A percentile compares a stretch with the other conserved stretches of the same genome.
These are phyloP conservation scores for Lydus trimaculatus DNA, from an alignment of 2,888 invertebrate genomes.

Conservation along the genomic window DNA sequence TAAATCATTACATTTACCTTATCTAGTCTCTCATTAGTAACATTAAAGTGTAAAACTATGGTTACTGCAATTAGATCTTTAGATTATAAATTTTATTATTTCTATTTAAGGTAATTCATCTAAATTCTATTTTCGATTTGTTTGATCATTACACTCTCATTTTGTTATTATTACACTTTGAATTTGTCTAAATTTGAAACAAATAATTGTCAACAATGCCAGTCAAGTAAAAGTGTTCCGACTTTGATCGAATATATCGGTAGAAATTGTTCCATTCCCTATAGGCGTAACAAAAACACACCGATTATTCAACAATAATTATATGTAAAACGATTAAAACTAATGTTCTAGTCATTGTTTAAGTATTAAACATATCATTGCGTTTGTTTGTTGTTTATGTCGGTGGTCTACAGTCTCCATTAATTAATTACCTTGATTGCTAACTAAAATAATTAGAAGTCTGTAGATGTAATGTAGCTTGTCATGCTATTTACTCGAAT, in stretches of 20 bases:
- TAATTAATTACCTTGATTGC: conserved; percentile 42
- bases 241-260: background rate
- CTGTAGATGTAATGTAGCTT: conserved; percentile 37
- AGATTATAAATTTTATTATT: background rate
- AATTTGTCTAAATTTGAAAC: no score
- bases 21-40: background rate
- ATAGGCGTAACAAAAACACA: background rate
- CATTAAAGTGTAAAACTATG: background rate
- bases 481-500: conserved; percentile 48
- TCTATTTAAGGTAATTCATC: background rate
- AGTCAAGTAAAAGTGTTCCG: background rate
- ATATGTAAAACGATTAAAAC: conserved; percentile 29
- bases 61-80: background rate
- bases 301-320: conserved; percentile 19
- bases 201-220: background rate
- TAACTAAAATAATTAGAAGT: conserved; percentile 44
- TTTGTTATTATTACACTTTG: no score
- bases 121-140: no score
- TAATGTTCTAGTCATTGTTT: conserved; percentile 23
- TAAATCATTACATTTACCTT: background rate
- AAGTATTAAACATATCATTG: conserved; percentile 24
- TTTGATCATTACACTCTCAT: no score
- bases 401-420: conserved; percentile 26
- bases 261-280: conserved; percentile 11
- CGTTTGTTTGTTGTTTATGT: conserved; percentile 7